Evolutionary conservation across 2,888 invertebrate genomes (phyloP).

Genomic region (Lysandra bellargus): DNA sequence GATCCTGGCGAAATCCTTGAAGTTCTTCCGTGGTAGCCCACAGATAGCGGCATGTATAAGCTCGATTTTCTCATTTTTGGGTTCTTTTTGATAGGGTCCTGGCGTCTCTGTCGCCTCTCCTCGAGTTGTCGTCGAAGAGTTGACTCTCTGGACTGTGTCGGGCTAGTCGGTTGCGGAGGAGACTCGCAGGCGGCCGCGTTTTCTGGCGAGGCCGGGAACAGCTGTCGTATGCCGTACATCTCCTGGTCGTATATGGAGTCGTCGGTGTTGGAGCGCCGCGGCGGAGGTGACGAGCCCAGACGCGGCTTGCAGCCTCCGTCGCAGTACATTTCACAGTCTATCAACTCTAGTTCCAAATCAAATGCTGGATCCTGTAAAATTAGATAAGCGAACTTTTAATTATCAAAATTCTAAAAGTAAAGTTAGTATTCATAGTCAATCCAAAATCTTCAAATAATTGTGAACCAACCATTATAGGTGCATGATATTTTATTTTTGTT

Average conservation of each 20-base stretch:
- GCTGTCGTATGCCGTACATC: constrained; percentile 56
- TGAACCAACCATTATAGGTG: too few species aligned
- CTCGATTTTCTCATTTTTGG: constrained; percentile 81
- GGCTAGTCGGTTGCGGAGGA: constrained; percentile 91
- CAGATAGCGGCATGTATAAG: constrained; percentile 84
- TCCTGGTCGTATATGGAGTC: constrained; percentile 60
- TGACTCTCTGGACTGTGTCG: constrained; percentile 87
- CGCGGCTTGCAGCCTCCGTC: constrained; percentile 67
- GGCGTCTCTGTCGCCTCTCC: constrained; percentile 76
- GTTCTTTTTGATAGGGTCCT: constrained; percentile 58
- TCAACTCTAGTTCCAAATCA: constrained; percentile 65
- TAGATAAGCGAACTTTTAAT: neutral
- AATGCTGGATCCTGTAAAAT: constrained; percentile 58
- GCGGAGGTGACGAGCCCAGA: constrained; percentile 63
- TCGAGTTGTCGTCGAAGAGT: constrained; percentile 82
- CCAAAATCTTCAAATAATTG: neutral
- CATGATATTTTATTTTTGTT: too few species aligned
- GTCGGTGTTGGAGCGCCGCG: constrained; percentile 54
- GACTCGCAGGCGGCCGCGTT: constrained; percentile 73
- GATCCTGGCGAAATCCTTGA: constrained; percentile 67
- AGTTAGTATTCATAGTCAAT: neutral
- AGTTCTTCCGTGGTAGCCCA: constrained; percentile 59
- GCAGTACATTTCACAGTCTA: constrained; percentile 69
- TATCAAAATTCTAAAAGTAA: neutral
- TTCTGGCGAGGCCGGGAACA: constrained; percentile 58